Conservation (phyloP, 2,113 vertebrate genomes). For the Gymnorhina tibicen region DNA sequence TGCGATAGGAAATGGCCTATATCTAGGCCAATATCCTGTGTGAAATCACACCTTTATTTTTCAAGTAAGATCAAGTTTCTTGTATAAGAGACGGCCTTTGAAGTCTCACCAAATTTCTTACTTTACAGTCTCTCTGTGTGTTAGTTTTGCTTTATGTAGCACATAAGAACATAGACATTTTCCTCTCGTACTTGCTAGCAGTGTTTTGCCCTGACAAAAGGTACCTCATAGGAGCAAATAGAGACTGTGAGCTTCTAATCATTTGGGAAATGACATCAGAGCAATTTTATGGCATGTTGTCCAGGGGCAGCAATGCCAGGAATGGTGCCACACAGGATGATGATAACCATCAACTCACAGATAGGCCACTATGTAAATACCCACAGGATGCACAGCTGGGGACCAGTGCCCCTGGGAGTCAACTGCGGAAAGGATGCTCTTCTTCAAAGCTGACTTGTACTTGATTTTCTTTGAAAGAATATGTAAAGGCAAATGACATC, state of each 20-base stretch:
- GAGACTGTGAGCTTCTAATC: neutral
- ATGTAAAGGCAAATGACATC: neutral
- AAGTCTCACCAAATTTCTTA: slow-evolving; percentile 17
- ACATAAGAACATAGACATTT: neutral
- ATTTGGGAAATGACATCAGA: neutral
- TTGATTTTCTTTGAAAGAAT: neutral
- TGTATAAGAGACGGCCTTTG: slow-evolving; percentile 33
- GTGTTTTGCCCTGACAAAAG: neutral
- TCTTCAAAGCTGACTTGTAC: neutral
- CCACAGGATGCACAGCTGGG: neutral
- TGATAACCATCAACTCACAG: neutral
- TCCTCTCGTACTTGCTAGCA: neutral
- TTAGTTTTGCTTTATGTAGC: neutral
- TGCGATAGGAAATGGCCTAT: neutral
- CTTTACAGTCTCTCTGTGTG: neutral
- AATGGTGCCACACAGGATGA: neutral
- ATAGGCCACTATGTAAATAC: neutral
- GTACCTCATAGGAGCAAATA: neutral
- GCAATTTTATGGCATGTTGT: neutral
- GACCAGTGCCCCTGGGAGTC: neutral
- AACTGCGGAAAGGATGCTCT: neutral
- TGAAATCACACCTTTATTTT: slow-evolving; percentile 64
- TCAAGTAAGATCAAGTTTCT: slow-evolving; percentile 44
- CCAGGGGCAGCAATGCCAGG: neutral
- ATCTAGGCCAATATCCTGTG: slow-evolving; percentile 47